phyloP scores from a whole-genome alignment of 2,888 invertebrate species.

The Thera britannica region DNA sequence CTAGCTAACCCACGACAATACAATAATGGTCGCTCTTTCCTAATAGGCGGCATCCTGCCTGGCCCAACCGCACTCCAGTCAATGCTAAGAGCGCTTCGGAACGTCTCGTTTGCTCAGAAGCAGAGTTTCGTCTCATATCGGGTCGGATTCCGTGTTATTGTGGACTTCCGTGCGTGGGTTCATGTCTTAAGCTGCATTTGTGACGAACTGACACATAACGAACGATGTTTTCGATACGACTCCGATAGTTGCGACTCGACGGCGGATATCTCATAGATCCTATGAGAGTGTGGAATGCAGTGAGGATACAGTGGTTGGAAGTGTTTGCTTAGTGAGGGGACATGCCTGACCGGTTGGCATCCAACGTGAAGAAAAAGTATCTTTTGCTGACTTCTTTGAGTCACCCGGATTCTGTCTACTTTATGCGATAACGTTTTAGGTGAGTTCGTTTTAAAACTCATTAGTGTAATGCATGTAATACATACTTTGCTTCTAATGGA shows the following conservation, averaged over 20 bases:
- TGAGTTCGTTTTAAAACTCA: constrained; percentile 67
- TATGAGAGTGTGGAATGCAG: constrained; percentile 62
- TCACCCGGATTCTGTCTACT: constrained; percentile 69
- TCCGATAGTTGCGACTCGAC: constrained; percentile 35
- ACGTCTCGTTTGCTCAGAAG: constrained; percentile 49
- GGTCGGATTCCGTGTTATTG: constrained; percentile 58
- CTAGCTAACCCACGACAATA: constrained; percentile 81
- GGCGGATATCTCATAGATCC: constrained; percentile 19
- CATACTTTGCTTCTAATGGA: constrained; percentile 52
- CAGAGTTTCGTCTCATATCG: constrained; percentile 47
- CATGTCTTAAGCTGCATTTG: constrained; percentile 38
- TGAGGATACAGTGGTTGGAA: constrained; percentile 66
- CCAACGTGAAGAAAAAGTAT: constrained; percentile 81
- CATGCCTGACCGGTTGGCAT: constrained; percentile 77
- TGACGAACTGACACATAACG: constrained; percentile 53
- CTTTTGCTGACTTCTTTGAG: constrained; percentile 63
- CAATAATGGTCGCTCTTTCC: constrained; percentile 80
- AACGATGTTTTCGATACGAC: constrained; percentile 56
- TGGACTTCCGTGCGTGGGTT: constrained; percentile 69
- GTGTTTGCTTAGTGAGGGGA: constrained; percentile 70
- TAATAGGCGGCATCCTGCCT: constrained; percentile 80
- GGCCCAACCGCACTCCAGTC: constrained; percentile 76
- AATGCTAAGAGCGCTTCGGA: constrained; percentile 71
- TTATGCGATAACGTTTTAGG: constrained; percentile 83
- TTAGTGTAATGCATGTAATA: constrained; percentile 64